phyloP scores from a whole-genome alignment of 2,888 invertebrate species.

The Frankliniella intonsa region DNA sequence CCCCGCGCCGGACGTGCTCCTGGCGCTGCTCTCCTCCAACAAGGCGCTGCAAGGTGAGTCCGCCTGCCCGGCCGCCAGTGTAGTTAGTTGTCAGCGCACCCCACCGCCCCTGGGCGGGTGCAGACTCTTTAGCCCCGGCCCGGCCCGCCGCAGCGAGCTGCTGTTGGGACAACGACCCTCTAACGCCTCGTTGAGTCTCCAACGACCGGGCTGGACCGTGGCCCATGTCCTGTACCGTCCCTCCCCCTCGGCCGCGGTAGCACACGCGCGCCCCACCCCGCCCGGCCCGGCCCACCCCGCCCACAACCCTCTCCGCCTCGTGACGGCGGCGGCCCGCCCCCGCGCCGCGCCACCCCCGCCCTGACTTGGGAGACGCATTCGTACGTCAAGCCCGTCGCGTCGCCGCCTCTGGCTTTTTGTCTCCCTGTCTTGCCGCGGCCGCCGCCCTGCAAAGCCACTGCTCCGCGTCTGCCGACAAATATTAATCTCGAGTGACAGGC shows the following conservation, averaged over 20 bases:
- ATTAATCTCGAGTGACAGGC: neutral
- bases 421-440: no score
- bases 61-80: neutral
- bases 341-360: neutral
- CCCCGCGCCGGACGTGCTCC: constrained; percentile 62
- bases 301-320: neutral
- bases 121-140: no score
- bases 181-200: constrained; percentile 9
- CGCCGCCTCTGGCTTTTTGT: no score
- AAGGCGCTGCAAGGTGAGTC: constrained; percentile 81
- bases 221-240: neutral
- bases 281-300: neutral
- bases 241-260: neutral
- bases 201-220: neutral
- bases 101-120: neutral
- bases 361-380: neutral
- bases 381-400: neutral
- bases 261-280: neutral
- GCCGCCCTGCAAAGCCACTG: neutral
- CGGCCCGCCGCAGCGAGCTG: neutral
- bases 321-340: neutral
- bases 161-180: neutral
- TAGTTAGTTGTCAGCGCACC: no score
- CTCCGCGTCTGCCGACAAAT: neutral
- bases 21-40: constrained; percentile 78